Conservation (phyloP, 2,797 vertebrate genomes). For the Craterocephalus amniculus region DNA sequence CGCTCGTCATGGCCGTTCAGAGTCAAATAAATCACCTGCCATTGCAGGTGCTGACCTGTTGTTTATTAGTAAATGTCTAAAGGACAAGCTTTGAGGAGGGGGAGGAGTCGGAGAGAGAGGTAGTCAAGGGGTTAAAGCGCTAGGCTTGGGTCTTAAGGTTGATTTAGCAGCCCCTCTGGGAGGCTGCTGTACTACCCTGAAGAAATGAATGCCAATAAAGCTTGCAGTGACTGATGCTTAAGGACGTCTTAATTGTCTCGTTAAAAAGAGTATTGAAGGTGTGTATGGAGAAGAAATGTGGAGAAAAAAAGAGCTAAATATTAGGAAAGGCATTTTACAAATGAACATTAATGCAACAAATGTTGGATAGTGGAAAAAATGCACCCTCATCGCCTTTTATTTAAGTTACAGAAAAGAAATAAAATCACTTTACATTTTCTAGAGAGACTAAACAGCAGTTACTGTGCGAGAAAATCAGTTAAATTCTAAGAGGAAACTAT, state of each 20-base stretch:
- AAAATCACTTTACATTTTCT: not conserved
- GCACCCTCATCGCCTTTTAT: too few relatives aligned
- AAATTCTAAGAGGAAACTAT: slow-evolving; percentile 37
- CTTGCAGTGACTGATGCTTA: slow-evolving; percentile 69
- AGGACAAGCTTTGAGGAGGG: slow-evolving; percentile 70
- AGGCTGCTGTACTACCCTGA: slow-evolving; percentile 71
- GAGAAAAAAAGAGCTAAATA: slow-evolving; percentile 9
- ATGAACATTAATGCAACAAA: too few relatives aligned
- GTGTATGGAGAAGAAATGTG: slow-evolving; percentile 33
- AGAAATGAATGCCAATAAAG: slow-evolving; percentile 75
- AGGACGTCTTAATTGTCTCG: slow-evolving; percentile 69
- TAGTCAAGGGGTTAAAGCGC: slow-evolving; percentile 74
- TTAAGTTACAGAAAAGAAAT: too few relatives aligned
- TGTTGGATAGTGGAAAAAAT: too few relatives aligned
- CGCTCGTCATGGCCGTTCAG: slow-evolving; percentile 65
- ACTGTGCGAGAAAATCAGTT: not conserved
- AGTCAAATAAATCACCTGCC: slow-evolving; percentile 83
- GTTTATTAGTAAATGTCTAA: slow-evolving; percentile 83
- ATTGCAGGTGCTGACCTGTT: slow-evolving; percentile 83
- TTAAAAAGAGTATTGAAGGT: slow-evolving; percentile 58
- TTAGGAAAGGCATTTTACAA: not conserved
- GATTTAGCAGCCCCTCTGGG: slow-evolving; percentile 76
- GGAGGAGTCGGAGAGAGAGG: slow-evolving; percentile 64
- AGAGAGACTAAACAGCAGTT: not conserved
- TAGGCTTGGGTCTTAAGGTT: slow-evolving; percentile 73